Evolutionary conservation across 2,113 vertebrate genomes (phyloP).

Genomic region (Macquaria australasica): DNA sequence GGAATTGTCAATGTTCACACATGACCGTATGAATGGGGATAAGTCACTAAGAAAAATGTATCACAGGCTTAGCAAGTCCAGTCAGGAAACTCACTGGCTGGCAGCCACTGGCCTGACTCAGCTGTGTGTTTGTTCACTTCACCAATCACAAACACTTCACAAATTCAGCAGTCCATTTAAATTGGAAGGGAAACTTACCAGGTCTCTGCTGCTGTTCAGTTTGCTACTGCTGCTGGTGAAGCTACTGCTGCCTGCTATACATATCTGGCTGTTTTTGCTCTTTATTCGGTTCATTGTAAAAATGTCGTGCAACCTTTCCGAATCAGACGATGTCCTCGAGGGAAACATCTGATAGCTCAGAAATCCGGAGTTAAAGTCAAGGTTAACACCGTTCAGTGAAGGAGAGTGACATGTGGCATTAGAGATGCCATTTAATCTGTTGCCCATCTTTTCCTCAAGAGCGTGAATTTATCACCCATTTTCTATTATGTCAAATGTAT

Average conservation of each 20-base stretch:
- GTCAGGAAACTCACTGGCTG: constrained; percentile 13
- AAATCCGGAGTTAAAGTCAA: constrained; percentile 55
- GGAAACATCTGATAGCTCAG: constrained; percentile 42
- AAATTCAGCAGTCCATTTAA: constrained; percentile 25
- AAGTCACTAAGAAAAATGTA: constrained; percentile 8
- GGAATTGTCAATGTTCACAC: constrained; percentile 23
- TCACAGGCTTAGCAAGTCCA: constrained; percentile 12
- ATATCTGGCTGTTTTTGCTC: constrained; percentile 22
- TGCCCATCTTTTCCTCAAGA: constrained; percentile 39
- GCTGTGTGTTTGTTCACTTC: constrained; percentile 27
- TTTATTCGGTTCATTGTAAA: constrained; percentile 42
- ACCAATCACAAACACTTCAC: constrained; percentile 21
- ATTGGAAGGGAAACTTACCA: neutral
- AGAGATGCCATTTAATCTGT: constrained; percentile 52
- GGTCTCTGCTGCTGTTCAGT: neutral
- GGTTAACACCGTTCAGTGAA: constrained; percentile 29
- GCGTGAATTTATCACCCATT: constrained; percentile 43
- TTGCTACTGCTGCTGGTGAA: neutral
- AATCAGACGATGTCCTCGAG: constrained; percentile 42
- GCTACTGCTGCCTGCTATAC: neutral
- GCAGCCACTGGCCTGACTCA: constrained; percentile 18
- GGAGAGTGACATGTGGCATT: constrained; percentile 34
- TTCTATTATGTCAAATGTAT: constrained; percentile 39
- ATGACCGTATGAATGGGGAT: neutral
- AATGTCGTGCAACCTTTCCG: constrained; percentile 37